These are phyloP conservation scores for Epinotia ramella DNA, from an alignment of 2,888 invertebrate species.

Conservation along the genomic window DNA sequence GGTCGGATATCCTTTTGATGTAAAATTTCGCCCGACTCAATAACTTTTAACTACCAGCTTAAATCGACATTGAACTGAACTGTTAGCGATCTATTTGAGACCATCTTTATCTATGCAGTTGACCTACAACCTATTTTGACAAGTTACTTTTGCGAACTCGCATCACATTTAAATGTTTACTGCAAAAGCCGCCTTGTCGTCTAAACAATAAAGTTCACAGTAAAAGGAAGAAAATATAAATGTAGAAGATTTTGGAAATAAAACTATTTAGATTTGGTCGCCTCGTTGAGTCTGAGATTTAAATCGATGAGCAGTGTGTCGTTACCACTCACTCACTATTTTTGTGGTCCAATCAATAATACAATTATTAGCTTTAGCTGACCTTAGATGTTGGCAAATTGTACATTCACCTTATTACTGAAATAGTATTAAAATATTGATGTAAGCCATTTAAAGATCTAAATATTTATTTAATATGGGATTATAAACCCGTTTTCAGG, in stretches of 20 bases:
- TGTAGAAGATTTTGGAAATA: background rate
- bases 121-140: conserved; percentile 39
- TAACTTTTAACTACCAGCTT: conserved; percentile 15
- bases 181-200: background rate
- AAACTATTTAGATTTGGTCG: conserved; percentile 20
- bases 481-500: too few relatives aligned
- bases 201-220: background rate
- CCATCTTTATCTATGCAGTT: conserved; percentile 25
- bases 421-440: too few relatives aligned
- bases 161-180: too few relatives aligned
- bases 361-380: too few relatives aligned
- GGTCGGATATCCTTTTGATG: background rate
- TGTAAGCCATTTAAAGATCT: too few relatives aligned
- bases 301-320: background rate
- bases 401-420: too few relatives aligned
- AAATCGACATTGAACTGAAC: conserved; percentile 24
- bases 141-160: conserved; percentile 1
- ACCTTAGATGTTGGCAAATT: too few relatives aligned
- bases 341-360: too few relatives aligned
- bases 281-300: background rate
- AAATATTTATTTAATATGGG: too few relatives aligned
- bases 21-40: background rate
- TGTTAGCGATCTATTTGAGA: conserved; percentile 21
- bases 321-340: background rate
- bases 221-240: background rate